Percentiles rank a stretch among this genome's conserved stretches.
These are phyloP conservation scores for Neolamprologus hecqui DNA, from an alignment of 2,113 vertebrate genomes.

Conservation along the genomic window DNA sequence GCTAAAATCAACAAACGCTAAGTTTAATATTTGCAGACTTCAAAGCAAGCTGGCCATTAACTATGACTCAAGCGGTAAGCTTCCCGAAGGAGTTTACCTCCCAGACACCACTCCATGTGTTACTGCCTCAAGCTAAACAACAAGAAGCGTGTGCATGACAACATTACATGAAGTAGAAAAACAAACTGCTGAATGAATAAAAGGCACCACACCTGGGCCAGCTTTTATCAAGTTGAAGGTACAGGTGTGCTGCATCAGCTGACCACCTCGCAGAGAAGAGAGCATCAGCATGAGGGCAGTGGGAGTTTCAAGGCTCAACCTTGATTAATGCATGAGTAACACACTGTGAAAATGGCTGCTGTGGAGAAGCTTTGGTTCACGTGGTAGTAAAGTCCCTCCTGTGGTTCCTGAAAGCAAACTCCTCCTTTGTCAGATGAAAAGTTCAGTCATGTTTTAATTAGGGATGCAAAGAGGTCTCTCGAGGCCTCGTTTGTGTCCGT, in stretches of 20 bases:
- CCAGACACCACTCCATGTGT: background rate
- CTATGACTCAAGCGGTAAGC: background rate
- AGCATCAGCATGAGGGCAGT: background rate
- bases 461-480: background rate
- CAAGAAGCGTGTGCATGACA: background rate
- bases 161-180: background rate
- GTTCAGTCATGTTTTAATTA: background rate
- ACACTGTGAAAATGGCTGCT: background rate
- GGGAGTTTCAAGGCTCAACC: background rate
- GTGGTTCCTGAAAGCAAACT: background rate
- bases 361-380: background rate
- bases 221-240: background rate
- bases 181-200: background rate
- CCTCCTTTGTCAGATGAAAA: background rate
- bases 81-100: background rate
- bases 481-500: background rate
- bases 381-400: background rate
- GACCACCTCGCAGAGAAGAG: background rate
- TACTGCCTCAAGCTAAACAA: background rate
- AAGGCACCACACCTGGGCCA: background rate
- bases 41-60: background rate
- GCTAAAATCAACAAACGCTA: background rate
- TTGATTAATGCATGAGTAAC: background rate
- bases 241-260: background rate
- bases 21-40: background rate